A percentile compares a stretch with the other conserved stretches of the same genome.
Evolutionary conservation across 2,888 invertebrate genomes (phyloP).

Genomic region (Cephus pygmeus): DNA sequence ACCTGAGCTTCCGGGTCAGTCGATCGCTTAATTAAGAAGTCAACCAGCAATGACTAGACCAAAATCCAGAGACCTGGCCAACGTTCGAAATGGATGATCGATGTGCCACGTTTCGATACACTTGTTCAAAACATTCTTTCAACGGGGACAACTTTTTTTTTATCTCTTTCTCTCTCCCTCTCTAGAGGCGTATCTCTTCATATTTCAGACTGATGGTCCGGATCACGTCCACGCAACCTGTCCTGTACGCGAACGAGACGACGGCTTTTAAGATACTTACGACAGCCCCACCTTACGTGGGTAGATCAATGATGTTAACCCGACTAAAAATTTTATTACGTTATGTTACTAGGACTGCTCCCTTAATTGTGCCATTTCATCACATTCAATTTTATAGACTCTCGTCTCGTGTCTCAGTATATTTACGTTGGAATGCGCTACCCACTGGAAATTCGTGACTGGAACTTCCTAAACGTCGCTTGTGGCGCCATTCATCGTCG

Average conservation of each 20-base stretch:
- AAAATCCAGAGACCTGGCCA: not conserved
- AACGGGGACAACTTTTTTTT: not conserved
- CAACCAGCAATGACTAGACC: not conserved
- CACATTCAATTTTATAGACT: not conserved
- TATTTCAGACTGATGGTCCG: not conserved
- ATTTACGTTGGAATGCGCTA: not conserved
- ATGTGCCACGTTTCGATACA: not conserved
- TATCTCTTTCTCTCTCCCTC: not conserved
- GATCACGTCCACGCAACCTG: not conserved
- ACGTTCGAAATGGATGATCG: not conserved
- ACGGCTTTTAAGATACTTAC: not conserved
- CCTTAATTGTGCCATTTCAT: not conserved
- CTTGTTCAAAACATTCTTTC: constrained; percentile 5
- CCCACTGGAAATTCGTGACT: not conserved
- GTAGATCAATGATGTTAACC: not conserved
- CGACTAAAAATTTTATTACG: no score
- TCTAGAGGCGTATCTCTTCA: not conserved
- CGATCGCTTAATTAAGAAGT: constrained; percentile 7
- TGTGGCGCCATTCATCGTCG: not conserved
- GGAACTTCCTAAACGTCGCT: not conserved
- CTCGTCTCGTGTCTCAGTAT: not conserved
- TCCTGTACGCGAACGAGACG: not conserved
- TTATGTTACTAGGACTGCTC: not conserved
- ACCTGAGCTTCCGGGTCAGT: not conserved
- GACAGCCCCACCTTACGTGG: not conserved